Percentiles rank a stretch among this genome's conserved stretches.
Conservation (phyloP, 2,797 vertebrate genomes). For the Luscinia megarhynchos region DNA sequence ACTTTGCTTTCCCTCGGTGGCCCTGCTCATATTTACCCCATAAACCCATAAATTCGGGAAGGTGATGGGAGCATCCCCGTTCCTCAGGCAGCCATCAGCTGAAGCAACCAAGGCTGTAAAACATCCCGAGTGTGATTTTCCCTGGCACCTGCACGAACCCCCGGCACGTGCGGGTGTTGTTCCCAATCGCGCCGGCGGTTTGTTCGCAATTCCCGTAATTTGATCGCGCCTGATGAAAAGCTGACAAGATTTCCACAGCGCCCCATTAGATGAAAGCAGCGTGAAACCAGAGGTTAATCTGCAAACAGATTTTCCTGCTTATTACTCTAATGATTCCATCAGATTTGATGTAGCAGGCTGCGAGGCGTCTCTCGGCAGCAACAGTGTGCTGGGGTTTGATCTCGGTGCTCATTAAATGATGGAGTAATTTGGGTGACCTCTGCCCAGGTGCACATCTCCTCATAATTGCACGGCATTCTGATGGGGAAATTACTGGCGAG, state of each 20-base stretch:
- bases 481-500: constrained; percentile 85
- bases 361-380: constrained; percentile 84
- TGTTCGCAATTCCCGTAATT: constrained; percentile 85
- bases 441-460: constrained; percentile 89
- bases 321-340: constrained; percentile 99
- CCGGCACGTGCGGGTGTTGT: constrained; percentile 77
- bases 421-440: constrained; percentile 97
- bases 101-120: constrained; percentile 70
- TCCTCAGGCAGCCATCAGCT: constrained; percentile 47
- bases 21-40: constrained; percentile 32
- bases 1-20: neutral
- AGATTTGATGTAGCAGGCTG: constrained; percentile 90
- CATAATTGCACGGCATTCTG: constrained; percentile 96
- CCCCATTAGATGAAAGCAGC: constrained; percentile 88
- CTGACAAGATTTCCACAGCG: constrained; percentile 84
- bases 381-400: constrained; percentile 86
- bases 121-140: constrained; percentile 75
- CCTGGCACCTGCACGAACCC: constrained; percentile 76
- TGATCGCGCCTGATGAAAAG: constrained; percentile 88
- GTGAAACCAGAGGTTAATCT: constrained; percentile 89
- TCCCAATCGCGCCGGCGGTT: constrained; percentile 83
- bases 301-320: constrained; percentile 98
- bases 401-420: constrained; percentile 91
- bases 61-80: neutral
- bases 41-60: constrained; percentile 23